A percentile compares a stretch with the other conserved stretches of the same genome.
Evolutionary conservation across 2,888 invertebrate species (phyloP).

Genomic region (Lapara coniferarum): DNA sequence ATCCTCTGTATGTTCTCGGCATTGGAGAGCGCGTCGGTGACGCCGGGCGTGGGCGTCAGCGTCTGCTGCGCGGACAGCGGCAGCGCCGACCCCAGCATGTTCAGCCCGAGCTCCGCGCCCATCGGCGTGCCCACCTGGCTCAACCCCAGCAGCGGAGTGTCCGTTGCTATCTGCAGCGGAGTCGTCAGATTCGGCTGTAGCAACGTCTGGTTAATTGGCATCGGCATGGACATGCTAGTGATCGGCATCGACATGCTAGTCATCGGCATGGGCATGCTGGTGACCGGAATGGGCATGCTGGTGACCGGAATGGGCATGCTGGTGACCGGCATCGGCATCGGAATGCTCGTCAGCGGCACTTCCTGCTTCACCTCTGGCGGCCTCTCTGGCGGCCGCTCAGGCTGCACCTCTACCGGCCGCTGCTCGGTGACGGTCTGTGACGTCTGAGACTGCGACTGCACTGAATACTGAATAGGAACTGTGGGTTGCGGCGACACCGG

Average conservation of each 20-base stretch:
- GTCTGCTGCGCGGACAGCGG: constrained; percentile 51
- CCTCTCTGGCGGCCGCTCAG: constrained; percentile 27
- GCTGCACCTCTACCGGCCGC: constrained; percentile 35
- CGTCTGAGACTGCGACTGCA: constrained; percentile 49
- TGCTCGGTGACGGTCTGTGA: constrained; percentile 48
- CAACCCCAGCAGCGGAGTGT: constrained; percentile 63
- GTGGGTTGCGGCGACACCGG: constrained; percentile 36
- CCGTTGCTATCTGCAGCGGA: constrained; percentile 73
- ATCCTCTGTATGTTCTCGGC: constrained; percentile 78
- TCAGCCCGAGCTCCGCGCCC: constrained; percentile 61
- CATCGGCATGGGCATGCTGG: constrained; percentile 35
- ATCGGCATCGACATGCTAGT: constrained; percentile 30
- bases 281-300: constrained; percentile 39
- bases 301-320: constrained; percentile 31
- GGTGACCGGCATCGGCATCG: too few species aligned
- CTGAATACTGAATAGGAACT: constrained; percentile 69
- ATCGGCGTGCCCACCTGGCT: constrained; percentile 71
- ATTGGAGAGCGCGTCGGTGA: constrained; percentile 57
- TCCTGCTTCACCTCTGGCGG: constrained; percentile 39
- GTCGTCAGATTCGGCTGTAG: constrained; percentile 65
- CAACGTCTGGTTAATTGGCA: constrained; percentile 46
- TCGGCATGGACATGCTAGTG: constrained; percentile 40
- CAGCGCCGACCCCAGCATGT: constrained; percentile 44
- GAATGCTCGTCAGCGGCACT: constrained; percentile 31
- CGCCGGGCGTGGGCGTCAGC: constrained; percentile 57